Evolutionary conservation across 2,113 vertebrate genomes (phyloP).

Genomic region (Clinocottus analis): DNA sequence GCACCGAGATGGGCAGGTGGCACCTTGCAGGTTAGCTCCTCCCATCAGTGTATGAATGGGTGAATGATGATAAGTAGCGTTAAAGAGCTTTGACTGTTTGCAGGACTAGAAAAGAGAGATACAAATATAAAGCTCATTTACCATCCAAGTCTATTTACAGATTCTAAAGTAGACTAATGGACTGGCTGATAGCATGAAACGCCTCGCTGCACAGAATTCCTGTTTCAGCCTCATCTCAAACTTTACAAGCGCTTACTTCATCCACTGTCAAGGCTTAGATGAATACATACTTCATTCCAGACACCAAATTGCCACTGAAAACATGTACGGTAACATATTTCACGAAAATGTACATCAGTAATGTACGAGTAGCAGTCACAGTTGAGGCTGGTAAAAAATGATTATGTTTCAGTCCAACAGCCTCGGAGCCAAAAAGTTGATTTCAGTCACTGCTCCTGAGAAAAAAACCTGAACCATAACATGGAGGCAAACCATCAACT

Average conservation of each 20-base stretch:
- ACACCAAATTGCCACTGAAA: neutral
- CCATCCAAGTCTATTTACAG: too few relatives aligned
- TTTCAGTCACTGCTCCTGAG: constrained; percentile 39
- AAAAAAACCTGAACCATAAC: constrained; percentile 18
- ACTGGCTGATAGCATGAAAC: constrained; percentile 5
- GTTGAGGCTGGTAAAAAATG: neutral
- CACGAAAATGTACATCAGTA: neutral
- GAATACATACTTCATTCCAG: neutral
- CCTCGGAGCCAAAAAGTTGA: constrained; percentile 40
- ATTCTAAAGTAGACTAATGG: too few relatives aligned
- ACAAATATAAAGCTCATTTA: too few relatives aligned
- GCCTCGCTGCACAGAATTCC: neutral
- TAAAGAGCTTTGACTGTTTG: too few relatives aligned
- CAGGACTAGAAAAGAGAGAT: too few relatives aligned
- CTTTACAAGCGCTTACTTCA: neutral
- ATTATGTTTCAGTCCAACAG: constrained; percentile 20
- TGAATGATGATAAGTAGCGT: neutral
- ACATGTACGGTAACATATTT: neutral
- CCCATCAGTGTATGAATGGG: neutral
- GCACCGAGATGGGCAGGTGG: neutral
- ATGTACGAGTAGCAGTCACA: neutral
- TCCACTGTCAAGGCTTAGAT: neutral
- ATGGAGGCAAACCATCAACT: constrained; percentile 14
- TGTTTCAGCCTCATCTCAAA: constrained; percentile 3
- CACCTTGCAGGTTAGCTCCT: neutral